A percentile compares a stretch with the other conserved stretches of the same genome.
These are phyloP conservation scores for Stomatorhinus walkeri DNA, from an alignment of 2,797 vertebrate species.

Conservation along the genomic window DNA sequence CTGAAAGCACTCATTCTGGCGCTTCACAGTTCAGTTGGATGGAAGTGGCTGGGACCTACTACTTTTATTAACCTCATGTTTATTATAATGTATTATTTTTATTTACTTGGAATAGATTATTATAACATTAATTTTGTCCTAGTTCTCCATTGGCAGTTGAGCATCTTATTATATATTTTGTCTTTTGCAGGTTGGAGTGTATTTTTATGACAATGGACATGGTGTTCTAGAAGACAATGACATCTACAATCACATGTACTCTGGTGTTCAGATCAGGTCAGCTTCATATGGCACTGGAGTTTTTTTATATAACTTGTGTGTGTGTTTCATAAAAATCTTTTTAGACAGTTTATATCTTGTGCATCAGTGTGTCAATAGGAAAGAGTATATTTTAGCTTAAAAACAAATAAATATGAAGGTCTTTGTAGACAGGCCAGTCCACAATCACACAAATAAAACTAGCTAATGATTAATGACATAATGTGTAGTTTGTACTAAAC, in stretches of 20 bases:
- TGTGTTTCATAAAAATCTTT: not conserved
- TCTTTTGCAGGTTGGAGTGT: slow-evolving; percentile 83
- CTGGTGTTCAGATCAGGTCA: slow-evolving; percentile 98
- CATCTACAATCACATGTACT: slow-evolving; percentile 99
- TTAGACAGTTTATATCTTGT: not conserved
- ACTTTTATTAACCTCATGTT: not conserved
- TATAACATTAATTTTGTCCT: not conserved
- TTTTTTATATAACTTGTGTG: not conserved
- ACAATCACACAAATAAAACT: not conserved
- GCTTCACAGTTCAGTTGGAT: not conserved
- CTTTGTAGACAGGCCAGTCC: not conserved
- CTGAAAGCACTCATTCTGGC: not conserved
- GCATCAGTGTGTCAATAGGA: not conserved
- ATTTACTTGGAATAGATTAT: not conserved
- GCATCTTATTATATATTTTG: not conserved
- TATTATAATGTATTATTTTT: not conserved
- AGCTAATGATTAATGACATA: not conserved
- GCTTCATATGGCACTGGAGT: slow-evolving; percentile 21
- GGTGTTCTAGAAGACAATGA: slow-evolving; percentile 98
- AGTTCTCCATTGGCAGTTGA: not conserved
- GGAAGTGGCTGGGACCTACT: too few species aligned
- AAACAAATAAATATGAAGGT: not conserved
- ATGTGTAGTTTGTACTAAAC: not conserved
- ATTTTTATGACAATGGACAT: slow-evolving; percentile 99
- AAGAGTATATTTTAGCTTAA: not conserved